These are phyloP conservation scores for Platichthys stellatus DNA, from an alignment of 2,113 vertebrate species.

Conservation along the genomic window DNA sequence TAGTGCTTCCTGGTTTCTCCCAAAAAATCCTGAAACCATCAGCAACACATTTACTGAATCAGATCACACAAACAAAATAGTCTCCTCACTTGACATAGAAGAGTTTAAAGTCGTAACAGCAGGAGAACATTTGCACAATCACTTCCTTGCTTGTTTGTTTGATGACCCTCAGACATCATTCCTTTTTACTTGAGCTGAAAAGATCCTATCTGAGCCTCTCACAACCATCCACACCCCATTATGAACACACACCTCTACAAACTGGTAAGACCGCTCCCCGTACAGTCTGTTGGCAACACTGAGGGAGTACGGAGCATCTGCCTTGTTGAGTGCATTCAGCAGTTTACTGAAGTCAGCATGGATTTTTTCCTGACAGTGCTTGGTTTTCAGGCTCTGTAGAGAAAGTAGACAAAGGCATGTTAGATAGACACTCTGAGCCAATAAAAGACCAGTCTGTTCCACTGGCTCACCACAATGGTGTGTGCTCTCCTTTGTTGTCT, in stretches of 20 bases:
- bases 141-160: background rate
- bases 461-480: too few species aligned
- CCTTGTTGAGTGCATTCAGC: constrained; percentile 83
- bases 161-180: background rate
- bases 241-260: constrained; percentile 82
- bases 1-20: constrained; percentile 71
- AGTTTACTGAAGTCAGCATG: constrained; percentile 84
- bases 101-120: background rate
- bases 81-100: background rate
- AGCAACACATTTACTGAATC: background rate
- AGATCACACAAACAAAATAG: background rate
- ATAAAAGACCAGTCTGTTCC: background rate
- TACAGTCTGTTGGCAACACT: constrained; percentile 89
- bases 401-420: background rate
- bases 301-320: constrained; percentile 80
- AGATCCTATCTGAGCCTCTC: background rate
- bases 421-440: background rate
- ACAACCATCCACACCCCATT: background rate
- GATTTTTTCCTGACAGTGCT: constrained; percentile 61
- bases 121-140: background rate
- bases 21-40: constrained; percentile 74
- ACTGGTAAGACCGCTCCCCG: constrained; percentile 87
- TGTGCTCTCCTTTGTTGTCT: too few species aligned
- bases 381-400: constrained; percentile 69
- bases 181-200: background rate